phyloP scores from a whole-genome alignment of 2,888 invertebrate genomes.

The Syrphus vitripennis region DNA sequence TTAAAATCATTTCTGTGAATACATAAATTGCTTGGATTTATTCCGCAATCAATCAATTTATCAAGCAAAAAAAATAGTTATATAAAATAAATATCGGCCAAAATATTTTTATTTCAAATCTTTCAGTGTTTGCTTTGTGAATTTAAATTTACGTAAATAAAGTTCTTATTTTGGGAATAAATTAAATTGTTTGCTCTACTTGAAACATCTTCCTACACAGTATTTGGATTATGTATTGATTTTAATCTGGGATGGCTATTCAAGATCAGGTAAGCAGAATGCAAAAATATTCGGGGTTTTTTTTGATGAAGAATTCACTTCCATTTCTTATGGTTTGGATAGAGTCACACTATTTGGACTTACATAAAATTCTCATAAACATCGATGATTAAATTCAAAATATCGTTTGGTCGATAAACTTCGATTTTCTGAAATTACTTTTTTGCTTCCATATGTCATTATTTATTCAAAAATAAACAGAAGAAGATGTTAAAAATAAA shows the following conservation, averaged over 20 bases:
- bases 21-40: background rate
- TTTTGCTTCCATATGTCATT: no score
- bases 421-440: no score
- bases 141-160: background rate
- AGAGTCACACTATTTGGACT: no score
- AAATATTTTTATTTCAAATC: background rate
- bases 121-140: background rate
- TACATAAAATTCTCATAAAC: no score
- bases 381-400: no score
- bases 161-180: background rate
- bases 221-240: background rate
- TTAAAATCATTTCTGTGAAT: background rate
- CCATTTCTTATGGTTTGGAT: no score
- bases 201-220: background rate
- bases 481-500: no score
- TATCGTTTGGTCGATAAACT: no score
- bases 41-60: background rate
- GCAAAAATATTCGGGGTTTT: no score
- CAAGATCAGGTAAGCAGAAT: slow-evolving; percentile 61
- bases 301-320: no score
- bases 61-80: background rate
- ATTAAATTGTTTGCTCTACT: background rate
- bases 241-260: slow-evolving; percentile 53
- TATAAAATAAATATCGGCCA: background rate
- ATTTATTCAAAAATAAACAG: no score